Evolutionary conservation across 2,888 invertebrate species (phyloP).

Genomic region (Trichogramma evanescens): DNA sequence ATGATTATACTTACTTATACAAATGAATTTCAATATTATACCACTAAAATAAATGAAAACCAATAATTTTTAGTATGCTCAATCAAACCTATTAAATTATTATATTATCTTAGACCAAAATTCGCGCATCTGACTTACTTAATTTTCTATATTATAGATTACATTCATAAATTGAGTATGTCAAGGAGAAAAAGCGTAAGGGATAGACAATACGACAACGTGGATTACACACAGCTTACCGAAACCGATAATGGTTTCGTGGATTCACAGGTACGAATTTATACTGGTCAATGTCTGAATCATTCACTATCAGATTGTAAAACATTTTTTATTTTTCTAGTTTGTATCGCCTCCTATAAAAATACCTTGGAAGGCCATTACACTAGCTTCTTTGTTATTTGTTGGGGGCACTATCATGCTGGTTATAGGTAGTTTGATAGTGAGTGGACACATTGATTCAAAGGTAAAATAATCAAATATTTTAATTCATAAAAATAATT

Average conservation of each 20-base stretch:
- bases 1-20: too few relatives aligned
- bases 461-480: constrained; percentile 49
- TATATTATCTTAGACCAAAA: too few relatives aligned
- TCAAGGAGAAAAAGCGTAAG: constrained; percentile 53
- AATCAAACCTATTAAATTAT: too few relatives aligned
- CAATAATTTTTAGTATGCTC: too few relatives aligned
- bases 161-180: constrained; percentile 52
- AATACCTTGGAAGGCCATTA: constrained; percentile 80
- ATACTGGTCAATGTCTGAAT: not conserved
- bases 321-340: constrained; percentile 34
- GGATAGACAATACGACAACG: constrained; percentile 52
- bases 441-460: constrained; percentile 72
- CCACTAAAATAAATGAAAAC: too few relatives aligned
- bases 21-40: too few relatives aligned
- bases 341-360: constrained; percentile 60
- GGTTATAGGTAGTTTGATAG: constrained; percentile 69
- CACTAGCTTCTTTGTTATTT: constrained; percentile 68
- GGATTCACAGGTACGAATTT: constrained; percentile 52
- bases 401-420: constrained; percentile 70
- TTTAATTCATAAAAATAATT: not conserved
- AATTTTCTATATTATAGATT: constrained; percentile 39
- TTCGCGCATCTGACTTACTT: too few relatives aligned
- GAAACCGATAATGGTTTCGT: constrained; percentile 60
- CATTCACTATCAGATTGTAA: not conserved
- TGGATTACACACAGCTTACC: constrained; percentile 55